A percentile compares a stretch with the other conserved stretches of the same genome.
phyloP scores from a whole-genome alignment of 2,888 invertebrate species.

The Branchipolynoe longqiensis region DNA sequence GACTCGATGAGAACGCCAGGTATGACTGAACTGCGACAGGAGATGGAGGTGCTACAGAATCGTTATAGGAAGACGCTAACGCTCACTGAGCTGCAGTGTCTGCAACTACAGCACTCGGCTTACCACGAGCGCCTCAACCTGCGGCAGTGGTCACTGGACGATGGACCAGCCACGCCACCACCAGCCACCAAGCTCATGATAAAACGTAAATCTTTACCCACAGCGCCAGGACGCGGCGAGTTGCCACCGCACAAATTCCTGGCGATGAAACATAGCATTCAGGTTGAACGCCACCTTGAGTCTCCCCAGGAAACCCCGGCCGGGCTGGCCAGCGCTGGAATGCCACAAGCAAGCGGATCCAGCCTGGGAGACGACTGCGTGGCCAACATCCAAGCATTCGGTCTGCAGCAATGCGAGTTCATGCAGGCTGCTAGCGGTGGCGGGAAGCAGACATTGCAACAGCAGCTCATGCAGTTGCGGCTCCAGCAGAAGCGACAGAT shows the following conservation, averaged over 20 bases:
- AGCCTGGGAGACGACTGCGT: background rate
- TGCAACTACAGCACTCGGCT: slow-evolving; percentile 69
- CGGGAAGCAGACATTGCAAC: slow-evolving; percentile 85
- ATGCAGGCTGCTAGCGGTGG: background rate
- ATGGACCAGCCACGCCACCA: slow-evolving; percentile 69
- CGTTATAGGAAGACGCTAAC: slow-evolving; percentile 62
- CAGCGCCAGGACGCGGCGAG: slow-evolving; percentile 75
- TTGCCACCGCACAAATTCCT: slow-evolving; percentile 80
- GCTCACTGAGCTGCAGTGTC: slow-evolving; percentile 72
- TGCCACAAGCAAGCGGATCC: background rate
- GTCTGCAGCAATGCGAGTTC: slow-evolving; percentile 17
- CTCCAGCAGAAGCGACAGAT: slow-evolving; percentile 92
- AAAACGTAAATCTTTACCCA: slow-evolving; percentile 63
- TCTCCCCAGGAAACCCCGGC: slow-evolving; percentile 20
- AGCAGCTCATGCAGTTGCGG: slow-evolving; percentile 90
- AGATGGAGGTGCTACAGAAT: slow-evolving; percentile 83
- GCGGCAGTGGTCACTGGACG: slow-evolving; percentile 74
- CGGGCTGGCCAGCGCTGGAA: background rate
- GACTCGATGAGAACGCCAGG: slow-evolving; percentile 92
- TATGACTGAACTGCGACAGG: slow-evolving; percentile 90
- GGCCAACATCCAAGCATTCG: background rate
- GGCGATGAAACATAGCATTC: slow-evolving; percentile 80
- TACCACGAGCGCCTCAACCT: slow-evolving; percentile 81
- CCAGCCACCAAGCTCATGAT: slow-evolving; percentile 46
- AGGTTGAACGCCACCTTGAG: slow-evolving; percentile 80